Evolutionary conservation across 2,113 vertebrate species (phyloP).

Genomic region (Stegastes partitus): DNA sequence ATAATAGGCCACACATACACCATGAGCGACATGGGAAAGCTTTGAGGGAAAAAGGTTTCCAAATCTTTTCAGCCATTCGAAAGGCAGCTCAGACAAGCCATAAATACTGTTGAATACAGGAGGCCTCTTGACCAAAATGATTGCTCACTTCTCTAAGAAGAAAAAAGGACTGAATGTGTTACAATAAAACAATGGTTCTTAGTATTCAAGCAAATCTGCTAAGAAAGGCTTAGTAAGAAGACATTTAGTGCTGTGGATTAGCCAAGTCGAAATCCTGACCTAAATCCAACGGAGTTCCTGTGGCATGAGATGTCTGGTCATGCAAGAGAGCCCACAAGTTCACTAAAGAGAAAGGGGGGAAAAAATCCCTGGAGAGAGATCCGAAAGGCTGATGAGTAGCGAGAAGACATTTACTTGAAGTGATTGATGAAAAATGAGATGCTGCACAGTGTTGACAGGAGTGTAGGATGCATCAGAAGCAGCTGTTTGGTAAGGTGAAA

Average conservation of each 20-base stretch:
- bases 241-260: constrained; percentile 25
- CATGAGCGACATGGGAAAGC: background rate
- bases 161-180: constrained; percentile 18
- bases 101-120: background rate
- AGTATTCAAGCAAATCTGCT: background rate
- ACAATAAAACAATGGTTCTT: constrained; percentile 11
- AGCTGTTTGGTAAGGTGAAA: constrained; percentile 16
- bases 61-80: background rate
- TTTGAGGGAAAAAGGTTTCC: no score
- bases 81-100: background rate
- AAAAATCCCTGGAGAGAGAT: constrained; percentile 23
- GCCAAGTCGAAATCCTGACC: constrained; percentile 30
- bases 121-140: constrained; percentile 11
- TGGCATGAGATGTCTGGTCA: constrained; percentile 5
- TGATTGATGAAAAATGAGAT: constrained; percentile 47
- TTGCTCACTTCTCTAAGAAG: background rate
- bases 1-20: background rate
- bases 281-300: constrained; percentile 12
- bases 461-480: constrained; percentile 3
- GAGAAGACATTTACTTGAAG: constrained; percentile 29
- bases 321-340: constrained; percentile 18
- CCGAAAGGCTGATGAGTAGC: constrained; percentile 24
- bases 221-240: constrained; percentile 1
- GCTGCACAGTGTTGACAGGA: constrained; percentile 37
- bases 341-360: constrained; percentile 10